Percentiles rank a stretch among this genome's conserved stretches.
Evolutionary conservation across 2,113 vertebrate species (phyloP).

Genomic region (Erythrocercus mccallii): DNA sequence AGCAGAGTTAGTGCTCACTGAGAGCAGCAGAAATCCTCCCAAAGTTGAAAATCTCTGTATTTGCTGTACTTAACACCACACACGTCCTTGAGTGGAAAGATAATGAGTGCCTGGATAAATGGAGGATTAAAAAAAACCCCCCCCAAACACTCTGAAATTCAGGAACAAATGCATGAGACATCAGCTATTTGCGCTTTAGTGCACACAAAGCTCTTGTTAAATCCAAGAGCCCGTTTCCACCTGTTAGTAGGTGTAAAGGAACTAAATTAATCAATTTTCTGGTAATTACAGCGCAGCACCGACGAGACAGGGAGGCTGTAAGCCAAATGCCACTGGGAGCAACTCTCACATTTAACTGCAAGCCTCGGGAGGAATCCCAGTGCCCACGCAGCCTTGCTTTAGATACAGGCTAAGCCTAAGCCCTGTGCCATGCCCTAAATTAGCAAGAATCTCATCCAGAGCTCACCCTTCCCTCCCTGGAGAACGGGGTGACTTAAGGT

Average conservation of each 20-base stretch:
- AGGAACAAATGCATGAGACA: background rate
- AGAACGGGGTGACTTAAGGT: background rate
- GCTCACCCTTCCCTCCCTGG: background rate
- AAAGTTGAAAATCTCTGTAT: background rate
- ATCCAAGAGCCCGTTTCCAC: background rate
- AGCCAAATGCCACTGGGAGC: background rate
- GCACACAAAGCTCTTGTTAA: background rate
- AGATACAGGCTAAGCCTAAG: background rate
- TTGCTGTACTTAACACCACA: background rate
- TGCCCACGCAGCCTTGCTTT: background rate
- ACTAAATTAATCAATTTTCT: slow-evolving; percentile 23
- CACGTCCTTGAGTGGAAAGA: background rate
- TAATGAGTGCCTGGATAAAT: background rate
- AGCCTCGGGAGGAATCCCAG: background rate
- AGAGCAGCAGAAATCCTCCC: background rate
- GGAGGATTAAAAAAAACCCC: background rate
- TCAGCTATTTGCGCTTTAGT: background rate
- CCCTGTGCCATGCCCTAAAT: background rate
- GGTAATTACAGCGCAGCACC: slow-evolving; percentile 7
- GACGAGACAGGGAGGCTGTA: background rate
- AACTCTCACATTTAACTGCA: background rate
- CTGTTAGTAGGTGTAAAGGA: background rate
- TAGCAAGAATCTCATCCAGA: background rate
- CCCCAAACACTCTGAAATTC: background rate
- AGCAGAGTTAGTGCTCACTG: accelerated